Evolutionary conservation across 2,797 vertebrate species (phyloP).

Genomic region (Lophura swinhoii): DNA sequence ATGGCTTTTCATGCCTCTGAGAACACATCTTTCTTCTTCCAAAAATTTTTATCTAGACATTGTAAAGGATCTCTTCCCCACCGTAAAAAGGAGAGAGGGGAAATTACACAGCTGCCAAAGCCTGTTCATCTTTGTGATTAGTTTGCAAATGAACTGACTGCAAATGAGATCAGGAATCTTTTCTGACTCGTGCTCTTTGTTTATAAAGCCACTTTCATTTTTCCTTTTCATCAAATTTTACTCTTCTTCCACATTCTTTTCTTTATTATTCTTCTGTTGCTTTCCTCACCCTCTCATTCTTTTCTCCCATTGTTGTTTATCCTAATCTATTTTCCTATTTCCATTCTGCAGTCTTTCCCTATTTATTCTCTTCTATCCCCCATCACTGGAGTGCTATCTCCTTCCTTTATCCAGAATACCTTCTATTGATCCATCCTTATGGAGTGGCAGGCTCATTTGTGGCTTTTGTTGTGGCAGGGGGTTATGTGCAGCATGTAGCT

Average conservation of each 20-base stretch:
- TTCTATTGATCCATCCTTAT: neutral
- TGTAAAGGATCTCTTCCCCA: neutral
- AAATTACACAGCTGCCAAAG: neutral
- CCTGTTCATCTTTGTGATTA: neutral
- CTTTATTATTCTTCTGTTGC: neutral
- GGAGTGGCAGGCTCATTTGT: neutral
- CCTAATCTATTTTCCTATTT: neutral
- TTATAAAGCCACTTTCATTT: neutral
- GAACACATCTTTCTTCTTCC: neutral
- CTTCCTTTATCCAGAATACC: neutral
- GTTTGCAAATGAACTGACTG: neutral
- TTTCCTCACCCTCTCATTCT: neutral
- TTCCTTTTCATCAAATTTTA: neutral
- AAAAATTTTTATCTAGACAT: neutral
- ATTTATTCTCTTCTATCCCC: neutral
- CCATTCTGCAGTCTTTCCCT: neutral
- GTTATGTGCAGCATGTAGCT: fast-evolving
- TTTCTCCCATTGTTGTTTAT: neutral
- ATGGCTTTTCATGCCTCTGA: neutral
- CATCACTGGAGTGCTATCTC: neutral
- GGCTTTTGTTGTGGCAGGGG: neutral
- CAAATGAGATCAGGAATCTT: neutral
- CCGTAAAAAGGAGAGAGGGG: neutral
- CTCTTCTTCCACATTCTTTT: neutral
- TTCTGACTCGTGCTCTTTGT: neutral